phyloP scores from a whole-genome alignment of 2,888 invertebrate genomes.

The Coecobrya sp. region DNA sequence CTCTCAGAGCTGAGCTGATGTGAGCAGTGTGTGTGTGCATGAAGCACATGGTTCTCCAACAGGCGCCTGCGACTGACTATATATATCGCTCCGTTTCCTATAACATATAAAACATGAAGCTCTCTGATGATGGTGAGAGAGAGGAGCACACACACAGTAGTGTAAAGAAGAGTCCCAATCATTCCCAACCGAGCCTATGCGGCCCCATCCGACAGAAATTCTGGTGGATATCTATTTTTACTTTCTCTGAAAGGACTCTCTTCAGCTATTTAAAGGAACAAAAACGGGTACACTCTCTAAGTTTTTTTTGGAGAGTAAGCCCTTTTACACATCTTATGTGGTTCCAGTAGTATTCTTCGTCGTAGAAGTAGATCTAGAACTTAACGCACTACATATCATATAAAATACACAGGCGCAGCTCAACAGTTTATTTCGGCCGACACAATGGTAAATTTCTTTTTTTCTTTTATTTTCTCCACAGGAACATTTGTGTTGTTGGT shows the following conservation, averaged over 20 bases:
- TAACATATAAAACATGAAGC: slow-evolving; percentile 34
- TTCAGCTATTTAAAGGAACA: slow-evolving; percentile 77
- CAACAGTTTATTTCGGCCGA: slow-evolving; percentile 84
- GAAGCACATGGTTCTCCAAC: slow-evolving; percentile 85
- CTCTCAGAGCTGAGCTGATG: slow-evolving; percentile 38
- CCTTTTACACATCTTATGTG: slow-evolving; percentile 64
- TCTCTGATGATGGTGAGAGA: slow-evolving; percentile 29
- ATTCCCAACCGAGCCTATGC: slow-evolving; percentile 80
- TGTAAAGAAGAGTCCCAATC: slow-evolving; percentile 75
- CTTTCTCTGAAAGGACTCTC: slow-evolving; percentile 60
- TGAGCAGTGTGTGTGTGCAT: slow-evolving; percentile 51
- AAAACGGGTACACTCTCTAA: slow-evolving; percentile 66
- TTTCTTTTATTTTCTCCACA: slow-evolving; percentile 66
- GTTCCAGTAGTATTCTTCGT: slow-evolving; percentile 32
- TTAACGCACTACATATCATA: slow-evolving; percentile 68
- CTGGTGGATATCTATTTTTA: slow-evolving; percentile 72
- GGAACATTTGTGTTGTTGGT: slow-evolving; percentile 77
- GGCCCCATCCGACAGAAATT: slow-evolving; percentile 80
- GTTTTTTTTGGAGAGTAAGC: slow-evolving; percentile 54
- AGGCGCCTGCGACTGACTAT: slow-evolving; percentile 85
- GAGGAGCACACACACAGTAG: slow-evolving; percentile 26
- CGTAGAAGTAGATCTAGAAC: slow-evolving; percentile 55
- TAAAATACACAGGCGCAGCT: slow-evolving; percentile 82
- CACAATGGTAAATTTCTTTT: slow-evolving; percentile 77
- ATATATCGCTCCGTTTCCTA: slow-evolving; percentile 77